These are phyloP conservation scores for Drosophila lacertosa DNA, from an alignment of 1,140 invertebrate species.

Conservation along the genomic window DNA sequence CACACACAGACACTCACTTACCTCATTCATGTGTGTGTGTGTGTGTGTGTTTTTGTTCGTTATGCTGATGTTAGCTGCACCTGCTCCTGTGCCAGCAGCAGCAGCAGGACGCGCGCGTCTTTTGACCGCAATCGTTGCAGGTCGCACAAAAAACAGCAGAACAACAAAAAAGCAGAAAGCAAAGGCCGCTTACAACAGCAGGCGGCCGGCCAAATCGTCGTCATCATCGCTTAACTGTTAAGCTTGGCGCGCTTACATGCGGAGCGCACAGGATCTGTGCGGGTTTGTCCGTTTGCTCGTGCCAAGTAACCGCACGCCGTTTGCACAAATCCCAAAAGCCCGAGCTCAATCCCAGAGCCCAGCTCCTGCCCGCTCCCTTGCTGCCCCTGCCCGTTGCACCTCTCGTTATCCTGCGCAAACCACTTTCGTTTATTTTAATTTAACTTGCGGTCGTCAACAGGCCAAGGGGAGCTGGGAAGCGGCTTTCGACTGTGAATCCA, in stretches of 20 bases:
- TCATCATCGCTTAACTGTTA: conserved; percentile 58
- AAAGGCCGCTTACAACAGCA: conserved; percentile 55
- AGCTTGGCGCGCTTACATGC: conserved; percentile 66
- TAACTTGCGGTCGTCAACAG: conserved; percentile 61
- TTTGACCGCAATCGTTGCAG: conserved; percentile 77
- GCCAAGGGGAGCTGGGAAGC: conserved; percentile 1
- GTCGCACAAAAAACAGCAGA: conserved; percentile 17
- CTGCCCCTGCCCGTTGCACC: conserved; percentile 1
- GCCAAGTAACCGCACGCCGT: conserved; percentile 52
- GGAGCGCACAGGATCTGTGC: conserved; percentile 17
- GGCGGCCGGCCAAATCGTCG: conserved; percentile 27
- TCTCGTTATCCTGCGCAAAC: conserved; percentile 65
- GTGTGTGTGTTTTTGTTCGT: conserved; percentile 25
- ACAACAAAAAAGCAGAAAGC: conserved; percentile 25
- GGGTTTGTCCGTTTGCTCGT: conserved; percentile 27
- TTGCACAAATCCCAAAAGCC: conserved; percentile 49
- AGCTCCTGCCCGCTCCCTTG: conserved; percentile 15
- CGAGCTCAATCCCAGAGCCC: neutral
- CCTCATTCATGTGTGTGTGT: conserved; percentile 19
- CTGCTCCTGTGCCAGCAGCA: conserved; percentile 42
- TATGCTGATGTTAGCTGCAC: conserved; percentile 21
- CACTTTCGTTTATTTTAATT: conserved; percentile 83
- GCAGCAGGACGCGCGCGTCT: conserved; percentile 73
- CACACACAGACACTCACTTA: neutral
- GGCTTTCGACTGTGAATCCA: neutral